These are phyloP conservation scores for Cyclina sinensis DNA, from an alignment of 1,140 invertebrate genomes.

Conservation along the genomic window DNA sequence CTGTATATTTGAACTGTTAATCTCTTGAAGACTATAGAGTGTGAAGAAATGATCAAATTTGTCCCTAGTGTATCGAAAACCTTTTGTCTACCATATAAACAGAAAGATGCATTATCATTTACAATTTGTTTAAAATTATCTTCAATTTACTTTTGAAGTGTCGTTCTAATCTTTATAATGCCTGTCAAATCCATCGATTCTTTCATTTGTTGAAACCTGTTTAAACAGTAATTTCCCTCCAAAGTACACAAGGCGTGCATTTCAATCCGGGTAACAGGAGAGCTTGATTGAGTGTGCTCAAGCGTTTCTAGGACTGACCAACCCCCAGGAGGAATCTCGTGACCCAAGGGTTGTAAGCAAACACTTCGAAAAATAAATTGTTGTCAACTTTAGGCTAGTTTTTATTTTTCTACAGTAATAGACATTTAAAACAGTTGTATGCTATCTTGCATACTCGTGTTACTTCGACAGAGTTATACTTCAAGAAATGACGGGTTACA, in stretches of 20 bases:
- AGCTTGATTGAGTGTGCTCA: not conserved
- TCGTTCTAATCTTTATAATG: slow-evolving; percentile 6
- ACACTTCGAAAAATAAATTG: not conserved
- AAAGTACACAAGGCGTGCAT: not conserved
- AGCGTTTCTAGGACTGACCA: not conserved
- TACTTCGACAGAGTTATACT: too few species aligned
- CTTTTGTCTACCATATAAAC: not conserved
- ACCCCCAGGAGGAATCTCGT: not conserved
- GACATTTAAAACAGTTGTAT: not conserved
- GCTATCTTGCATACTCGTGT: too few species aligned
- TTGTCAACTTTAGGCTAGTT: not conserved
- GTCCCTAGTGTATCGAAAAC: not conserved
- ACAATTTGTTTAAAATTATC: slow-evolving; percentile 27
- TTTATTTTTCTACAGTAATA: not conserved
- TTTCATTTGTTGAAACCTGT: slow-evolving; percentile 34
- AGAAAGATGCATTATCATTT: not conserved
- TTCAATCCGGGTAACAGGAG: not conserved
- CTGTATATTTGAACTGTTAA: too few species aligned
- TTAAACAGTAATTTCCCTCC: not conserved
- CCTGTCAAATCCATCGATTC: slow-evolving; percentile 24
- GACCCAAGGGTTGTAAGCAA: not conserved
- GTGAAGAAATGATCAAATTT: slow-evolving; percentile 23
- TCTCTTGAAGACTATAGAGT: not conserved
- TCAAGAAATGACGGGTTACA: too few species aligned
- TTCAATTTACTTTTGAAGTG: slow-evolving; percentile 10